phyloP scores from a whole-genome alignment of 2,113 vertebrate genomes.

The Platycercus adscitus region DNA sequence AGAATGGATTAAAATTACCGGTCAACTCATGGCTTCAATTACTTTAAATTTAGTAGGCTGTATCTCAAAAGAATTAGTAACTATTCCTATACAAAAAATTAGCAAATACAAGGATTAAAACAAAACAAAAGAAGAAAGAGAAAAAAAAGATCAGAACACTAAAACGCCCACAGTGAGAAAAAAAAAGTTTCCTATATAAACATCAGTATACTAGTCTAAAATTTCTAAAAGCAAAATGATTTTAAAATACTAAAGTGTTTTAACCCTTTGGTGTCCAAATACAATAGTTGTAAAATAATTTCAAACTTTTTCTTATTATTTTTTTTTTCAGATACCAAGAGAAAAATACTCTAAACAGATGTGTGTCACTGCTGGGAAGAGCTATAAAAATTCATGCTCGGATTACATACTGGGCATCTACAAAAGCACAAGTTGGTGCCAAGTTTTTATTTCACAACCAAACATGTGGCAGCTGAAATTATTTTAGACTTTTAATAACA shows the following conservation, averaged over 20 bases:
- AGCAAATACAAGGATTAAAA: conserved; percentile 83
- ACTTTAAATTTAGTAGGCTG: conserved; percentile 82
- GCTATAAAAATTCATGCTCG: conserved; percentile 13
- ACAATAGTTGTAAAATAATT: conserved; percentile 48
- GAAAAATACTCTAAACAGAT: conserved; percentile 39
- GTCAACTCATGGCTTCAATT: conserved; percentile 81
- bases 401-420: conserved; percentile 56
- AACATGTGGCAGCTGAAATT: background rate
- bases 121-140: conserved; percentile 56
- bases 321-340: conserved; percentile 32
- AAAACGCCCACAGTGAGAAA: conserved; percentile 72
- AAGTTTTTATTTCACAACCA: conserved; percentile 76
- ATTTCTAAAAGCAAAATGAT: conserved; percentile 63
- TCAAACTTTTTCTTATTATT: background rate
- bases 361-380: conserved; percentile 3
- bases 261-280: conserved; percentile 85
- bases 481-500: background rate
- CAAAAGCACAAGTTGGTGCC: conserved; percentile 76
- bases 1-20: conserved; percentile 77
- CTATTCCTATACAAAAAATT: conserved; percentile 81
- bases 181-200: conserved; percentile 54
- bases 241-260: conserved; percentile 66
- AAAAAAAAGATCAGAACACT: conserved; percentile 73
- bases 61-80: conserved; percentile 82
- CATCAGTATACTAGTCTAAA: conserved; percentile 69